These are phyloP conservation scores for Drosophila anomelani DNA, from an alignment of 2,888 invertebrate genomes.

Conservation along the genomic window DNA sequence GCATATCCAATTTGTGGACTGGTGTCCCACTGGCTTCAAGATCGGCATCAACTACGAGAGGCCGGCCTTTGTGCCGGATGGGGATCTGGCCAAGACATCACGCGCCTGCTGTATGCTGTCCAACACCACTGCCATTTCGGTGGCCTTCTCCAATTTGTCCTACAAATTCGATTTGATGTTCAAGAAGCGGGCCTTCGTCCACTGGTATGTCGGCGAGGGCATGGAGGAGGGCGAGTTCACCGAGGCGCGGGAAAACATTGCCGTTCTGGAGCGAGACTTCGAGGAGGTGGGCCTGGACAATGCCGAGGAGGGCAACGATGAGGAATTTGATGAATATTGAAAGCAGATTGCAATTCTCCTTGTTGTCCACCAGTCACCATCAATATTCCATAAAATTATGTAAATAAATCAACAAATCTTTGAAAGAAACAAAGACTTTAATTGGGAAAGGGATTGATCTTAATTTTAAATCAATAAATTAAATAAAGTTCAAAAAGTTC, in stretches of 20 bases:
- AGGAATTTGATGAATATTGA: constrained; percentile 68
- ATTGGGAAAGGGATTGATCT: neutral
- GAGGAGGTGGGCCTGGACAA: constrained; percentile 83
- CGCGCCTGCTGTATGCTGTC: constrained; percentile 95
- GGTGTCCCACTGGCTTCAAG: constrained; percentile 97
- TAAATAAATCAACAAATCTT: constrained; percentile 25
- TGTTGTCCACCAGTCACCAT: neutral
- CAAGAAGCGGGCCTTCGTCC: constrained; percentile 91
- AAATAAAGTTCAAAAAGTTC: too few species aligned
- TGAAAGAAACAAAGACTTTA: neutral
- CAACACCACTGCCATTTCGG: constrained; percentile 96
- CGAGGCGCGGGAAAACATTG: constrained; percentile 84
- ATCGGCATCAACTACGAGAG: constrained; percentile 94
- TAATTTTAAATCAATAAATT: too few species aligned
- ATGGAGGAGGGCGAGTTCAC: constrained; percentile 84
- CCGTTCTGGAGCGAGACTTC: constrained; percentile 82
- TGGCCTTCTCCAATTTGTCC: constrained; percentile 95
- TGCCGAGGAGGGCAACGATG: constrained; percentile 62
- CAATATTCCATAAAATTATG: constrained; percentile 13
- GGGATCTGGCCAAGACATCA: constrained; percentile 92
- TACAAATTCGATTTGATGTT: constrained; percentile 95
- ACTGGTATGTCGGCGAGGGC: constrained; percentile 90
- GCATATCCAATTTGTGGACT: constrained; percentile 95
- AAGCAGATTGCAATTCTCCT: neutral
- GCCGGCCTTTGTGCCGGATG: constrained; percentile 91